Percentiles rank a stretch among this genome's conserved stretches.
Conservation (phyloP, 2,888 invertebrate species). For the Agrochola circellaris region DNA sequence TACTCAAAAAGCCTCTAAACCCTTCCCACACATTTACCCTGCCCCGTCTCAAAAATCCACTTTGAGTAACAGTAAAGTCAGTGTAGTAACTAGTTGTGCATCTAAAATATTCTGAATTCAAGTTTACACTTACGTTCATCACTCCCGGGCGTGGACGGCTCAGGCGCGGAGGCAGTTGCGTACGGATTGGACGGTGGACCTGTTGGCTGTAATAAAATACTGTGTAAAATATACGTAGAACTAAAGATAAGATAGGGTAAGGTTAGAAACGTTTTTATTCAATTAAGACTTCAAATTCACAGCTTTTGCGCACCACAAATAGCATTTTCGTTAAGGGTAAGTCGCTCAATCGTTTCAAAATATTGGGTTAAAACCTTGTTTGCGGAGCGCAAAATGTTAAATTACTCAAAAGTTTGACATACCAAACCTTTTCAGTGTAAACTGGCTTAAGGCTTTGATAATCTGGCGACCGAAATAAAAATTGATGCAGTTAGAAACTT, state of each 20-base stretch:
- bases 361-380: background rate
- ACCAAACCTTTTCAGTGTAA: background rate
- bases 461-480: background rate
- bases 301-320: background rate
- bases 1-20: background rate
- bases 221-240: background rate
- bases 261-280: background rate
- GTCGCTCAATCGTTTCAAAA: background rate
- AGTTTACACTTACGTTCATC: slow-evolving; percentile 65
- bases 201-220: slow-evolving; percentile 56
- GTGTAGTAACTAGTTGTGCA: background rate
- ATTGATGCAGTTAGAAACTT: slow-evolving; percentile 36
- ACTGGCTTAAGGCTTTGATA: background rate
- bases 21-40: background rate
- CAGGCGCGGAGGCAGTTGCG: slow-evolving; percentile 78
- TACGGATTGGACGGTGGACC: slow-evolving; percentile 71
- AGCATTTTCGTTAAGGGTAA: background rate
- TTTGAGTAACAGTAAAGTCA: background rate
- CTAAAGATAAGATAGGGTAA: background rate
- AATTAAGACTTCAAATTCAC: background rate
- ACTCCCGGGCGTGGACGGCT: slow-evolving; percentile 71
- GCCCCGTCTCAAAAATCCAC: background rate
- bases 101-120: background rate
- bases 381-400: background rate
- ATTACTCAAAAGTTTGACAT: too few species aligned